Conservation (phyloP, 2,888 invertebrate genomes). For the Drosophila silvestris region DNA sequence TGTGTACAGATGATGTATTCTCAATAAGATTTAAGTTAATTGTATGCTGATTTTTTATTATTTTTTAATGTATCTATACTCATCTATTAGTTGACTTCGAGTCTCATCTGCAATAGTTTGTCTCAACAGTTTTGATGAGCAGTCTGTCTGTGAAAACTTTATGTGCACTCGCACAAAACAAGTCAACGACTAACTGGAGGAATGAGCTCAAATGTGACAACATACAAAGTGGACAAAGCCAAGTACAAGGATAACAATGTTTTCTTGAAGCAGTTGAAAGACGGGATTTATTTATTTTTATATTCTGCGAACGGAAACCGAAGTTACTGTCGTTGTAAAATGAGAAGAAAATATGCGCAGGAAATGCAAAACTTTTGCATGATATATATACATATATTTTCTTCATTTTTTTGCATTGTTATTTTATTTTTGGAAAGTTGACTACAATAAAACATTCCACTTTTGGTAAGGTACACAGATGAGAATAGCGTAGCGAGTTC, state of each 20-base stretch:
- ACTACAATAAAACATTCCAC: conserved; percentile 38
- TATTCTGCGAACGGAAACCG: conserved; percentile 67
- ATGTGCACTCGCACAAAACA: conserved; percentile 50
- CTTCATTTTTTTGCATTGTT: conserved; percentile 30
- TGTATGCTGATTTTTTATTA: not conserved
- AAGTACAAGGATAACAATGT: conserved; percentile 23
- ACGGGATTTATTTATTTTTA: conserved; percentile 67
- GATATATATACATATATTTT: conserved; percentile 24
- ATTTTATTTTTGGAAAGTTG: conserved; percentile 35
- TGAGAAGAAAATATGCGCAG: conserved; percentile 71
- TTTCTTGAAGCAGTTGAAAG: conserved; percentile 29
- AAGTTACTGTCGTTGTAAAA: conserved; percentile 76
- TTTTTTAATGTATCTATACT: not conserved
- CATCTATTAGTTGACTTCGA: not conserved
- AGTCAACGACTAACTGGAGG: conserved; percentile 42
- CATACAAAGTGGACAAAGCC: conserved; percentile 43
- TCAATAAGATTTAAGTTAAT: conserved; percentile 1
- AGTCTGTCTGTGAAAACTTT: conserved; percentile 59
- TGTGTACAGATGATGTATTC: no score
- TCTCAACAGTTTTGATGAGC: conserved; percentile 52
- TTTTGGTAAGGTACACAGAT: conserved; percentile 3
- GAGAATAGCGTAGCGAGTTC: conserved; percentile 8
- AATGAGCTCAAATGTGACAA: conserved; percentile 56
- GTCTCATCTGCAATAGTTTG: not conserved
- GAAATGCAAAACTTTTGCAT: conserved; percentile 79